These are phyloP conservation scores for Cryptotermes secundus DNA, from an alignment of 1,140 invertebrate species.

Conservation along the genomic window DNA sequence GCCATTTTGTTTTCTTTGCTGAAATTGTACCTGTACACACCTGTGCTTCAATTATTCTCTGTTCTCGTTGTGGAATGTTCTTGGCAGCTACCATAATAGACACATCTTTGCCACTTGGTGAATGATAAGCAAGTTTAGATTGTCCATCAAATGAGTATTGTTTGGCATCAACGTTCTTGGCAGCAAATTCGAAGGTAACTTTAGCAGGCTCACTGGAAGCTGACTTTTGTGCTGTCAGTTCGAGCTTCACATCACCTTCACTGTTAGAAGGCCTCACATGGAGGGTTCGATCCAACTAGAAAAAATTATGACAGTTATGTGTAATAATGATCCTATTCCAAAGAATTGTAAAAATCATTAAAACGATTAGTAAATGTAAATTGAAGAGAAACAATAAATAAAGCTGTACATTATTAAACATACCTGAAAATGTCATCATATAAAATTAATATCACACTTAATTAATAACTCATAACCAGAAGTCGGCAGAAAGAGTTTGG, in stretches of 20 bases:
- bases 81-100: background rate
- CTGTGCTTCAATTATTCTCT: conserved; percentile 23
- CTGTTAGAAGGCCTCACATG: background rate
- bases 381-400: too few relatives aligned
- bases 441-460: too few relatives aligned
- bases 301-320: background rate
- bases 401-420: too few relatives aligned
- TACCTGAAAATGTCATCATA: too few relatives aligned
- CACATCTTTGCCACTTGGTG: conserved; percentile 36
- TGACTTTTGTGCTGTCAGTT: background rate
- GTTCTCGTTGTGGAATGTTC: conserved; percentile 6
- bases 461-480: too few relatives aligned
- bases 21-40: background rate
- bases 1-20: too few relatives aligned
- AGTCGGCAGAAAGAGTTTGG: too few relatives aligned
- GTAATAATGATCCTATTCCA: too few relatives aligned
- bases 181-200: conserved; percentile 34
- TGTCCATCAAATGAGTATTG: conserved; percentile 37
- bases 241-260: conserved; percentile 17
- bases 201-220: conserved; percentile 28
- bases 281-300: conserved; percentile 22
- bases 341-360: too few relatives aligned
- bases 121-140: conserved; percentile 29
- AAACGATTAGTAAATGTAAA: too few relatives aligned
- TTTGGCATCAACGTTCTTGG: conserved; percentile 37